Conservation (phyloP, 2,797 vertebrate species). For the Steatocranus sp. region DNA sequence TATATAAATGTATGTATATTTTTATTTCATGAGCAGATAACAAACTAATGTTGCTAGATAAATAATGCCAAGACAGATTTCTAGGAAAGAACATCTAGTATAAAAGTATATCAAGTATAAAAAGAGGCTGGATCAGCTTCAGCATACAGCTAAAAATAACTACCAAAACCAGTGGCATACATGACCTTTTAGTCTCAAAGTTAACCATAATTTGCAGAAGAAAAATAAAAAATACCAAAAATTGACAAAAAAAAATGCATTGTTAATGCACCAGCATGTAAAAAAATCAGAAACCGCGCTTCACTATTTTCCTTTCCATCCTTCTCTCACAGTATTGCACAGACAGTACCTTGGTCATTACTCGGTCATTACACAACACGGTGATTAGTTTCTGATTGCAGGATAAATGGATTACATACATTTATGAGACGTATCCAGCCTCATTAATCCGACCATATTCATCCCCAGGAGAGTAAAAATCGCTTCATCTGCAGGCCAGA, state of each 20-base stretch:
- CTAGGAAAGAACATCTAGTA: background rate
- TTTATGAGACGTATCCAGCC: background rate
- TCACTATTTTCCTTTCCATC: background rate
- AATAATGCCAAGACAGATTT: background rate
- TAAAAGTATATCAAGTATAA: background rate
- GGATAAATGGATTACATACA: conserved; percentile 23
- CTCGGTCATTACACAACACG: background rate
- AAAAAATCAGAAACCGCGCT: background rate
- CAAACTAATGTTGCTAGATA: background rate
- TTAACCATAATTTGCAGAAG: background rate
- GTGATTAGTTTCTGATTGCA: conserved; percentile 6
- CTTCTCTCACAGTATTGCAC: background rate
- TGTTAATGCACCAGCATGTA: background rate
- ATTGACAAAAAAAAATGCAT: background rate
- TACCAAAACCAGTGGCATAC: background rate
- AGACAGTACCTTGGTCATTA: background rate
- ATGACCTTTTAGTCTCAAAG: background rate
- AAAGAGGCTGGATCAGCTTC: background rate
- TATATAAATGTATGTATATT: background rate
- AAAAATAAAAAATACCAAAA: background rate
- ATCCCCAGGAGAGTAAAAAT: conserved; percentile 17
- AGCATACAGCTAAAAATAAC: background rate
- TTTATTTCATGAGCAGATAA: background rate
- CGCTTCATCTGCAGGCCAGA: conserved; percentile 14
- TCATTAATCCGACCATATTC: conserved; percentile 32